These are phyloP conservation scores for Coreius guichenoti DNA, from an alignment of 2,797 vertebrate species.

Conservation along the genomic window DNA sequence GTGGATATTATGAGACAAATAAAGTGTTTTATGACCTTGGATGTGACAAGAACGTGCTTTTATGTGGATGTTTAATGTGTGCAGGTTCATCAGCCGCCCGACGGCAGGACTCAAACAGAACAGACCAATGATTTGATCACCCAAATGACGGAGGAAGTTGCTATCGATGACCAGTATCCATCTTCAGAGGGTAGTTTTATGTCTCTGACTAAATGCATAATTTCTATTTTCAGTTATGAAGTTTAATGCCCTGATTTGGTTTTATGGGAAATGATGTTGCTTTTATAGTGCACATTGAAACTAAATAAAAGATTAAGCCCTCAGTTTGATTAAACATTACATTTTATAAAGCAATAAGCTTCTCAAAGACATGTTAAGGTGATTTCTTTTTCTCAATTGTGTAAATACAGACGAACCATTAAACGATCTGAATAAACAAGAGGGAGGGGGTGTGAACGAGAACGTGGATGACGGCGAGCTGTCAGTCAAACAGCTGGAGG, in stretches of 20 bases:
- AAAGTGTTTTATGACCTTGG: neutral
- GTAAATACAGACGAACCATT: conserved; percentile 67
- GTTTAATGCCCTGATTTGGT: neutral
- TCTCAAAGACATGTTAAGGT: neutral
- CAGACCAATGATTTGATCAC: conserved; percentile 87
- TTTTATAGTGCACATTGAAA: neutral
- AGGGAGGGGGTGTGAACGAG: conserved; percentile 66
- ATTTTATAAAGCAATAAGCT: neutral
- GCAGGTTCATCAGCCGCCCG: conserved; percentile 84
- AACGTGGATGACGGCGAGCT: conserved; percentile 78
- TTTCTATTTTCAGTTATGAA: neutral
- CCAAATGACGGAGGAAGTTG: conserved; percentile 89
- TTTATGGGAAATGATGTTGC: neutral
- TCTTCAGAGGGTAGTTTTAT: conserved; percentile 69
- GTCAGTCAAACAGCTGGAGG: conserved; percentile 78
- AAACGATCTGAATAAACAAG: conserved; percentile 87
- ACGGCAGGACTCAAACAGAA: conserved; percentile 85
- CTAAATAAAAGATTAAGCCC: neutral
- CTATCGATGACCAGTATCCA: conserved; percentile 83
- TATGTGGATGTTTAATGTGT: conserved; percentile 40
- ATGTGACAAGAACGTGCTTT: neutral
- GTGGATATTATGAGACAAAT: neutral
- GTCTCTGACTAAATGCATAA: conserved; percentile 45
- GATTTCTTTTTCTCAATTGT: neutral
- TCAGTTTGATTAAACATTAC: neutral